Evolutionary conservation across 2,888 invertebrate genomes (phyloP).

Genomic region (Cataglyphis rosenhaueri): DNA sequence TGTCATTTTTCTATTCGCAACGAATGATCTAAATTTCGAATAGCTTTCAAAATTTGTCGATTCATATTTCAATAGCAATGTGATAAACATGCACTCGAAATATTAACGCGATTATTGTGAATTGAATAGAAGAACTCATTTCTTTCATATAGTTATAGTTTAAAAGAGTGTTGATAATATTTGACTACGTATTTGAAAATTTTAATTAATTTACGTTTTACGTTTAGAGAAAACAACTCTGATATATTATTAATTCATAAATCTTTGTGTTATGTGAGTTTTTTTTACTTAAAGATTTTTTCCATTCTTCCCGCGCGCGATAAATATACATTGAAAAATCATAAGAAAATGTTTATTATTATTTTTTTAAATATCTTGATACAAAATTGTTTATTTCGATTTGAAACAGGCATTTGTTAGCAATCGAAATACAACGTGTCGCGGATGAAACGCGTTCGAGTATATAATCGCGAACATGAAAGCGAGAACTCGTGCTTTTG

Average conservation of each 20-base stretch:
- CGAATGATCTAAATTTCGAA: neutral
- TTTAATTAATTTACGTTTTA: too few species aligned
- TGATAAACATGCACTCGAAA: neutral
- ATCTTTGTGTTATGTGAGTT: neutral
- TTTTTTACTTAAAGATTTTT: neutral
- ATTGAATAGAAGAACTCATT: neutral
- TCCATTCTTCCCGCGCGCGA: too few species aligned
- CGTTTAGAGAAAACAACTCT: neutral
- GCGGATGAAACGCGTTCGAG: neutral
- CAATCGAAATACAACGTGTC: neutral
- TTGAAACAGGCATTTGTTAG: neutral
- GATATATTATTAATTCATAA: neutral
- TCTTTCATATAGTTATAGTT: neutral
- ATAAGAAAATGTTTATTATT: neutral
- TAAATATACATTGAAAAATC: neutral
- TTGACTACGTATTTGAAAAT: neutral
- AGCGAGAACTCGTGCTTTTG: neutral
- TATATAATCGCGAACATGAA: neutral
- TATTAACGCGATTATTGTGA: neutral
- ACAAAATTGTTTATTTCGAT: neutral
- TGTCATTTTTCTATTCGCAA: neutral
- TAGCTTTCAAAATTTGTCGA: neutral
- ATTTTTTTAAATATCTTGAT: neutral
- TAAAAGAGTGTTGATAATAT: neutral
- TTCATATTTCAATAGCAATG: neutral